Conservation (phyloP, 2,888 invertebrate genomes). For the Sinhomidia bicolor region DNA sequence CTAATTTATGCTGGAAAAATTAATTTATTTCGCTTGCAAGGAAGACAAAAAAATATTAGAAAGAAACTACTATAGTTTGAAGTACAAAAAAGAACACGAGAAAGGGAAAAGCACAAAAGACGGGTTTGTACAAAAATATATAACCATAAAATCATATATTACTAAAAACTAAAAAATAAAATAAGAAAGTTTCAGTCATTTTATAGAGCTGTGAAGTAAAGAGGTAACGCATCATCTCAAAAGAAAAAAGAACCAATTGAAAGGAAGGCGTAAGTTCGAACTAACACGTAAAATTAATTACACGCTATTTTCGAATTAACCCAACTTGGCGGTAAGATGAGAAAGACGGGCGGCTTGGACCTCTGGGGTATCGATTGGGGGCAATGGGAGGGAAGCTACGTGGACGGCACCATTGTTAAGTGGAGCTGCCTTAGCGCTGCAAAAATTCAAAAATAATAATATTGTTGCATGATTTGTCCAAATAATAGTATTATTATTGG, state of each 20-base stretch:
- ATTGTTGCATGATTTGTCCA: no score
- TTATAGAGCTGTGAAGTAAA: constrained; percentile 57
- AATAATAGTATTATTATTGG: no score
- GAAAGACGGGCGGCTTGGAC: constrained; percentile 67
- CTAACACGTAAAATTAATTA: constrained; percentile 40
- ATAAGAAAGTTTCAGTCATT: constrained; percentile 62
- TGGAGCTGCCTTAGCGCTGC: constrained; percentile 44
- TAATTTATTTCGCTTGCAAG: constrained; percentile 45
- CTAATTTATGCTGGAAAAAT: constrained; percentile 25
- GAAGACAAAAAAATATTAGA: not conserved
- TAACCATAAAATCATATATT: constrained; percentile 51
- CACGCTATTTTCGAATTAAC: constrained; percentile 53
- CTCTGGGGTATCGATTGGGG: constrained; percentile 72
- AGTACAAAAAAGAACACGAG: not conserved
- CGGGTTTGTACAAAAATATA: constrained; percentile 65
- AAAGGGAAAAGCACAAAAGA: not conserved
- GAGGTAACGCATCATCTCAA: constrained; percentile 45
- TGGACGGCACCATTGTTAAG: constrained; percentile 64
- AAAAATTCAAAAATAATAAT: no score
- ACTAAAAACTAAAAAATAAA: constrained; percentile 40
- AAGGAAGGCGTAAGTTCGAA: constrained; percentile 17
- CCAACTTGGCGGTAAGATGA: constrained; percentile 66
- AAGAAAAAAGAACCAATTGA: constrained; percentile 17
- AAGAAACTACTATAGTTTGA: constrained; percentile 5
- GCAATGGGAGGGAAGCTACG: constrained; percentile 72